phyloP scores from a whole-genome alignment of 2,113 vertebrate genomes.

The Balaeniceps rex region DNA sequence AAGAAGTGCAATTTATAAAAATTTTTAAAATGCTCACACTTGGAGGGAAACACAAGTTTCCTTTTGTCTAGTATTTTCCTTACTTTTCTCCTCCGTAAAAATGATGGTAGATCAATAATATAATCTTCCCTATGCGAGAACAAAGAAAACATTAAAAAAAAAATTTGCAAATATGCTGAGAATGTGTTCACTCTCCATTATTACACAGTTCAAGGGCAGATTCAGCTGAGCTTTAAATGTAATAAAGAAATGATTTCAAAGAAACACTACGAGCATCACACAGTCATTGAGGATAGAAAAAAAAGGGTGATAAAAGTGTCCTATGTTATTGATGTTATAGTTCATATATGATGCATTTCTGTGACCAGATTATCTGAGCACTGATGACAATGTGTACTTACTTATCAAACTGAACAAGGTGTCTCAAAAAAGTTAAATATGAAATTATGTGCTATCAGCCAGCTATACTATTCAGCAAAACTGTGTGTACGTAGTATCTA shows the following conservation, averaged over 20 bases:
- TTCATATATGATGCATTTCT: slow-evolving; percentile 40
- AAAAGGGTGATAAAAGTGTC: slow-evolving; percentile 28
- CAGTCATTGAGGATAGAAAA: slow-evolving; percentile 33
- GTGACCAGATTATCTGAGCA: slow-evolving; percentile 22
- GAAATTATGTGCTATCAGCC: slow-evolving; percentile 13
- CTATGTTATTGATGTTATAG: slow-evolving; percentile 36
- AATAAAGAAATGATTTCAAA: slow-evolving; percentile 25
- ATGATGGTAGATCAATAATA: background rate
- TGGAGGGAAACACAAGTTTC: background rate
- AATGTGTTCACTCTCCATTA: slow-evolving; percentile 1
- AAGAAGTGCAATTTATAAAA: background rate
- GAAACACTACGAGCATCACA: background rate
- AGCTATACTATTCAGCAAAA: background rate
- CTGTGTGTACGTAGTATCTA: background rate
- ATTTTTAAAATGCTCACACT: background rate
- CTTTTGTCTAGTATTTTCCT: background rate
- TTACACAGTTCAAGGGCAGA: slow-evolving; percentile 46
- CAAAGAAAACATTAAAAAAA: background rate
- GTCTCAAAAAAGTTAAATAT: slow-evolving; percentile 49
- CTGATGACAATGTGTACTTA: background rate
- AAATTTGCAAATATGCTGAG: background rate
- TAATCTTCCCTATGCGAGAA: background rate
- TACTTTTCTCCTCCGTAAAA: background rate
- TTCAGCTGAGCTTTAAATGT: slow-evolving; percentile 32
- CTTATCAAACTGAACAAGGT: slow-evolving; percentile 30